Base-by-base conservation (phyloP, 2,113 vertebrate species). In the Sporophila hypoxantha region DNA sequence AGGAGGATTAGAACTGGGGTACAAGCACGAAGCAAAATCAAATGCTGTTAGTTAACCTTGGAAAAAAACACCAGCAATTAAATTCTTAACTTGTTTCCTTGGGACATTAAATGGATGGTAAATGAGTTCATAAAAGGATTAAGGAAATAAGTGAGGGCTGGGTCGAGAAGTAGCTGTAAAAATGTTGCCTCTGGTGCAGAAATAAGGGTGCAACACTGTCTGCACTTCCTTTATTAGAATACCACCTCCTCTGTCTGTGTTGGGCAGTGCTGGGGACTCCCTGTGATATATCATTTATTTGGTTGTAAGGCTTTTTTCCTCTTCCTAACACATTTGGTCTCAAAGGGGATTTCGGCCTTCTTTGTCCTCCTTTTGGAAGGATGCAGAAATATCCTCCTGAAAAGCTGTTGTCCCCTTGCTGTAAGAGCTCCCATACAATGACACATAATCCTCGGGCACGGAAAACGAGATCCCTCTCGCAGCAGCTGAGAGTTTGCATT, bases 81-180 rank as follows among this genome's bases (percentile, higher is more conserved):
- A 66, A 77, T 81, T 27, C 57, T 81, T 49, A 42, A 78, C 42
- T 81, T 57, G 23, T 83, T 92, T 91, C 90, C 77, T 76, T 86
- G 77, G 80, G 92, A 92, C 21, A 62, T 65, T 23, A 65, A 55
- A 46, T n/a, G 80, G 65, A 91, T 80, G 46, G 42, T 42, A 53
- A 91, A 68, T 17, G 61, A 86, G 80, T 86, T 88, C 46, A 12
- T 84, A 65, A 84, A 91, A 81, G 59, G 92, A 93, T 91, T 91
- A 90, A 91, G 74, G 36, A 76, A 74, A 82, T 76, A 82, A 0
- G 18, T 20, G 71, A 91, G 76, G 79, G 56, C 17, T 91, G 61
- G 66, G 37, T 68, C 53, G 64, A 61, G 14, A 36, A 36, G 10
- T 57, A 34, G 76, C 80, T 86, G 11, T 83, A 75, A 91, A 95